Evolutionary conservation across 2,888 invertebrate genomes (phyloP), one percentile per base, ranked within the genome.

Genomic region (Cantharis rustica): DNA sequence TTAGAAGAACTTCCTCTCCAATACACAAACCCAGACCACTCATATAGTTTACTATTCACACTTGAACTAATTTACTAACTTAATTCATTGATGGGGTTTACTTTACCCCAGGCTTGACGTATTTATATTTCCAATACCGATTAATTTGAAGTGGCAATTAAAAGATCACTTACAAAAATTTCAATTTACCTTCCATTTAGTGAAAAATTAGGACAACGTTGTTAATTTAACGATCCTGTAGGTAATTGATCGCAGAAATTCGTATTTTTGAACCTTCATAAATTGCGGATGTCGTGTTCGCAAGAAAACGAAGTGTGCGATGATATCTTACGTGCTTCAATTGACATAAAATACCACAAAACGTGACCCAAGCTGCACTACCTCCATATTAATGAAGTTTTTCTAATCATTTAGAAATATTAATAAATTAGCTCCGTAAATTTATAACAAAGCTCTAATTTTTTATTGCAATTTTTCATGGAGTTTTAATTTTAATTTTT

Each of bases 301-400:
- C 68, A 64, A 72, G 68, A 61, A 61, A 23, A 72, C 72, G 61
- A 27, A 69, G 63, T 73, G 62, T 63, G 31, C 73, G 73, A 69
- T 69, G 73, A 73, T 73, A 73, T 73, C 73, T 73, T 61, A 69
- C 69, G 73, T 69, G 69, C 63, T 69, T 69, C 69, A 26, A 68
- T 66, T 69, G 69, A 73, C 68, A 68, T 73, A 73, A 73, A 73
- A 73, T 69, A 69, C 73, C 73, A 69, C 73, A 73, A 69, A 73
- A 73, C 73, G 73, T 73, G 73, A 73, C 73, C 69, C 64, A 47
- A 61, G 73, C 63, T 61, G 64, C 73, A 73, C 69, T 73, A 69
- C 69, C 31, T 73, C 69, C 47, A 69, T 69, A 73, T 73, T 73
- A 73, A 73, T 69, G 73, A 69, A 69, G 62, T 73, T 23, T 69